Conservation (phyloP, 2,888 invertebrate genomes). For the Apocheima hispidaria region DNA sequence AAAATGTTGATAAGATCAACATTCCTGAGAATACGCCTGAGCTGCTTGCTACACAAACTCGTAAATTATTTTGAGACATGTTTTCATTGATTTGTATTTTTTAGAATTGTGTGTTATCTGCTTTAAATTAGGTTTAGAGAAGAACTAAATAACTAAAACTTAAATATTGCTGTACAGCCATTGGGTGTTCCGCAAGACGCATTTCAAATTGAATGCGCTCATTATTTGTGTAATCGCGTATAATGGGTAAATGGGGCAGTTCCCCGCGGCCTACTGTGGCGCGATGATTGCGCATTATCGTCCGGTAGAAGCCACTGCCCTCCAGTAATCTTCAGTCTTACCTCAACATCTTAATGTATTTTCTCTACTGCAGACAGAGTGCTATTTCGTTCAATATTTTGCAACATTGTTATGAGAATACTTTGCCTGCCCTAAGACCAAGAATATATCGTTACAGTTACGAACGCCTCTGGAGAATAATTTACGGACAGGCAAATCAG, state of each 20-base stretch:
- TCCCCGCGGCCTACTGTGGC: constrained; percentile 22
- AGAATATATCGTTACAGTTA: too few species aligned
- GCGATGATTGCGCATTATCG: constrained; percentile 18
- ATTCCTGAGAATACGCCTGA: constrained; percentile 1
- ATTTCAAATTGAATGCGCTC: constrained; percentile 21
- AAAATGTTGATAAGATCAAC: constrained; percentile 11
- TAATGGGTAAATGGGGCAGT: constrained; percentile 34
- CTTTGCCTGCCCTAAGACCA: too few species aligned
- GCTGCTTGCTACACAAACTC: neutral
- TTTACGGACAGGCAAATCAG: neutral
- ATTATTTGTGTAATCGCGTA: constrained; percentile 26
- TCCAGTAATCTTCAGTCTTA: neutral
- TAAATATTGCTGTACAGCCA: neutral
- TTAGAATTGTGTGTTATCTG: too few species aligned
- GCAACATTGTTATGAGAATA: too few species aligned
- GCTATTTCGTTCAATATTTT: too few species aligned
- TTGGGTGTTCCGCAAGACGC: constrained; percentile 9
- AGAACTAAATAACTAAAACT: neutral
- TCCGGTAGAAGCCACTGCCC: neutral
- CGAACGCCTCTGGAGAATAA: neutral
- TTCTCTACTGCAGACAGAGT: neutral
- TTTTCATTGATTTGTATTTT: too few species aligned
- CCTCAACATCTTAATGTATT: neutral
- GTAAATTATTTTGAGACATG: neutral
- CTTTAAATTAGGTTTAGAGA: too few species aligned